Evolutionary conservation across 2,888 invertebrate species (phyloP), one percentile per base, ranked within the genome.

Genomic region (Nemotelus pantherinus): DNA sequence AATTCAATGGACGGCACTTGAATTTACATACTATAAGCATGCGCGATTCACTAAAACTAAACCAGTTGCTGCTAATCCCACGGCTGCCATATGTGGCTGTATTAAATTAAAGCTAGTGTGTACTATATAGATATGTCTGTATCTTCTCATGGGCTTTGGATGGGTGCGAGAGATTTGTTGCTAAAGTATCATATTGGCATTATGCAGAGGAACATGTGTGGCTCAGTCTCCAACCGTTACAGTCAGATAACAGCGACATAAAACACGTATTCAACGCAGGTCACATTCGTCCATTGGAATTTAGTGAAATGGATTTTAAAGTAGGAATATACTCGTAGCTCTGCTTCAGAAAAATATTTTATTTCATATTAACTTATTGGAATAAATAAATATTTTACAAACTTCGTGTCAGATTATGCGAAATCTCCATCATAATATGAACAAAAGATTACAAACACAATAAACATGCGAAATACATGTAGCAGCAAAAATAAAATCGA

Each of bases 1-100:
- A 68, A 68, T 68, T 68, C 68, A 68, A 68, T 50, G 68, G 50
- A 48, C 68, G 68, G 68, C 43, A 68, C 68, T 68, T 68, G 68
- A 50, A 68, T 68, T 68, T 68, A n/a, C 68, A 68, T 68, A 39
- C 50, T 50, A 39, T 47, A 68, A 68, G 25, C 50, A 41, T 68
- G 68, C 50, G 50, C 65, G 45, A 45, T 65, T 47, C 65, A 45
- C 44, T 65, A 64, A 65, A 65, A 65, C 65, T 65, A 65, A 65
- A 65, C 65, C 65, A 65, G 65, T 65, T 65, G 45, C 65, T 9
- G 43, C 63, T 63, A 63, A 63, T 63, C 63, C 63, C 63, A 63
- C 63, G 43, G 44, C 63, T 63, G 7, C 63, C 6, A 39, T 5
- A 7, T 5, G 7, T 6, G 4, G 43, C 43, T 43, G 25, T 0